Evolutionary conservation across 2,113 vertebrate genomes (phyloP), one percentile per base, ranked within the genome.

Genomic region (Ramphastos sulfuratus): DNA sequence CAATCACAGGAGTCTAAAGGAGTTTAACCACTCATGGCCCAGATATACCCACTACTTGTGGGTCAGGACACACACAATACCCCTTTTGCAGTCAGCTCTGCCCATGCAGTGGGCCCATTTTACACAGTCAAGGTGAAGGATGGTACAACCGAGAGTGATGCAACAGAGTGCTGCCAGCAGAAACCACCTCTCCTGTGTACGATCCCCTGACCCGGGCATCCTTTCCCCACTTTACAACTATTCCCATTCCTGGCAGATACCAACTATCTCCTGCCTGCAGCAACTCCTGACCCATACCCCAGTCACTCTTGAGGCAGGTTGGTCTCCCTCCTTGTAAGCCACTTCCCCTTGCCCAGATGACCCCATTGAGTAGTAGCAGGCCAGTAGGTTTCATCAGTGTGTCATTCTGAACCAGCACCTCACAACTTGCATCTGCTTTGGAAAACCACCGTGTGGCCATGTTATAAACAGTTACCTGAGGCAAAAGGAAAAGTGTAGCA

Each of bases 51-150:
- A 23, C 20, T 64, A 3, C 11, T 69, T 11, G 2, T 4, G 28
- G 33, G n/a, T 37, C 35, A 77, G 24, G 25, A 24, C 15, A 48
- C 4, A 13, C 21, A 21, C 1, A 1, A 15, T 16, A 28, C 6
- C 13, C 12, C 25, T 48, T 35, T n/a, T 28, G 30, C 27, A 28
- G 31, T 16, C 54, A 60, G 25, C 15, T 76, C 35, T 72, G 28
- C 18, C 37, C 6, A 1, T 25, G 21, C 60, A 75, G 71, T 12
- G 18, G 28, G 20, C 4, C 60, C 2, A 0, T 67, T 78, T 30
- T 31, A 7, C 1, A 0, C 1, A 0, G 14, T 4, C 28, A 48
- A 37, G 59, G 35, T 14, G 61, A 61, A 28, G 20, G n/a, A 48
- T 18, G 19, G 25, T 21, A 37, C 15, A 24, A 9, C 0, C 21